Evolutionary conservation across 1,140 invertebrate genomes (phyloP), one percentile per base, ranked within the genome.

Genomic region (Rhynchophorus ferrugineus): DNA sequence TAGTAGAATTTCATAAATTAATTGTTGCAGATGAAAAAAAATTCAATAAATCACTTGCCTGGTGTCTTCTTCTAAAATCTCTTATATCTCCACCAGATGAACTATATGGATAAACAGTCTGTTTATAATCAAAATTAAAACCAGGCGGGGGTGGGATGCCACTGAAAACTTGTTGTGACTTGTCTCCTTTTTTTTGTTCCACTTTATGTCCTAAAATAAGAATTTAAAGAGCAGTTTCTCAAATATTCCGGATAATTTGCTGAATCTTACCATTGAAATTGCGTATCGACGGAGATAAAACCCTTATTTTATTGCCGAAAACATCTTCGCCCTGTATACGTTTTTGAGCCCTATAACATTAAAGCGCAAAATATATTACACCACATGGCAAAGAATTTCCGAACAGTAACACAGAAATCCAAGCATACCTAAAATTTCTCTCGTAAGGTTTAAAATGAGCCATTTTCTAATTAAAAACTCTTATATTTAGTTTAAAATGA

Each of bases 271-370:
- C 64, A 53, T 59, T 50, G 49, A 56, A 62, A 56, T 56, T 60
- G 47, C 62, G 57, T 13, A 58, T 41, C 22, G 61, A 46, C n/a
- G 62, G 57, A 16, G 62, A 57, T 39, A 61, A 35, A 16, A 62
- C 67, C 37, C 56, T 50, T 47, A 91, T 89, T 74, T 84, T 84
- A 22, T 77, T 78, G 20, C 87, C 86, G 74, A 81, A 88, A 36
- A 91, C 85, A 73, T 87, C 81, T 69, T 89, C 85, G 54, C 85
- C 87, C 66, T 89, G 82, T 80, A 92, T 88, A 67, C 87, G 82
- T 66, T 87, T 89, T 64, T 84, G 76, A 57, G 87, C 87, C 69
- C 87, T 90, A 24, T 6, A 1, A 49, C 19, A 39, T 33, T 38
- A 29, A 29, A 29, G 11, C 24, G n/a, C 17, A 39, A 13, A 39